phyloP scores from a whole-genome alignment of 2,888 invertebrate genomes.

The Oscheius sp. region DNA sequence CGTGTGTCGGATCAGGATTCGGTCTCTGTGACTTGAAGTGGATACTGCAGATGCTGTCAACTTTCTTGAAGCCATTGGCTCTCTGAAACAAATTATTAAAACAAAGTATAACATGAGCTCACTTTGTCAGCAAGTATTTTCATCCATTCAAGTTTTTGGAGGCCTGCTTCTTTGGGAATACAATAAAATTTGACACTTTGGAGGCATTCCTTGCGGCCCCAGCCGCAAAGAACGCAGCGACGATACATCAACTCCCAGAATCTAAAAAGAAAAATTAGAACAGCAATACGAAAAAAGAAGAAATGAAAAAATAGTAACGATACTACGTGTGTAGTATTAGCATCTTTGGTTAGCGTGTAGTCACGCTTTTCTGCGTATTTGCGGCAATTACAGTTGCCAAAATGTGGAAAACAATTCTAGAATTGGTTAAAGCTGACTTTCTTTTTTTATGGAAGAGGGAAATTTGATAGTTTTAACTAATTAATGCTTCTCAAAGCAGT shows the following conservation, averaged over 20 bases:
- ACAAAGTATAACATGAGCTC: background rate
- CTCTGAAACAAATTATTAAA: background rate
- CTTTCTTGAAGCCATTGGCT: conserved; percentile 19
- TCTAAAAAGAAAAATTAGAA: background rate
- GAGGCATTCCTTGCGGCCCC: conserved; percentile 22
- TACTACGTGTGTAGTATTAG: background rate
- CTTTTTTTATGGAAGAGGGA: too few species aligned
- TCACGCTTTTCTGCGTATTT: too few species aligned
- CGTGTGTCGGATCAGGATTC: background rate
- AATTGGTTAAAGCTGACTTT: too few species aligned
- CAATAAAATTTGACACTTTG: conserved; percentile 23
- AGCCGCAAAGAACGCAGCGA: conserved; percentile 28
- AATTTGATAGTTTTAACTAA: too few species aligned
- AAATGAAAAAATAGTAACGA: background rate
- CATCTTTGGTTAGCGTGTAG: too few species aligned
- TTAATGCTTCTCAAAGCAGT: too few species aligned
- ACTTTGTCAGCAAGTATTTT: background rate
- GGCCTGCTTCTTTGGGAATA: conserved; percentile 19
- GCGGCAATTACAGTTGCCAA: too few species aligned
- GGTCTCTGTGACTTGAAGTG: conserved; percentile 17
- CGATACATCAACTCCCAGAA: conserved; percentile 4
- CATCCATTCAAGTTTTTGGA: conserved; percentile 21
- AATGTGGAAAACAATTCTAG: too few species aligned
- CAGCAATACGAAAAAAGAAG: background rate
- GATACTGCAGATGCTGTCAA: conserved; percentile 23